phyloP scores from a whole-genome alignment of 92 coral and sea anemone genomes.

The Epizoanthus fatuus region DNA sequence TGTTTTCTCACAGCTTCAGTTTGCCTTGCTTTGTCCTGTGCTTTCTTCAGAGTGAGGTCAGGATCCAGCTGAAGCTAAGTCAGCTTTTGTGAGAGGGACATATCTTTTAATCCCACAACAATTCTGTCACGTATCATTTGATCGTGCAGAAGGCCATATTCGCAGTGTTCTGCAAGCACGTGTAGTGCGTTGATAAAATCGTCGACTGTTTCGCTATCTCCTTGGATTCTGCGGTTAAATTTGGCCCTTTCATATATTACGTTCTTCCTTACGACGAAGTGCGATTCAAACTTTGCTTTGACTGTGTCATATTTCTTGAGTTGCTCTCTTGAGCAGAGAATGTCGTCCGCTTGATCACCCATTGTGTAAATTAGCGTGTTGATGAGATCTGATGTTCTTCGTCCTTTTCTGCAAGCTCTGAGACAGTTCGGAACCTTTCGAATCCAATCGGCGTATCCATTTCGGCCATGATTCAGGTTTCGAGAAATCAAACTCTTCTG shows the following conservation, averaged over 20 bases:
- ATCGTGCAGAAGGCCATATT: conserved; percentile 5
- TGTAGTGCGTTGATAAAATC: neutral
- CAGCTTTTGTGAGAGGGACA: neutral
- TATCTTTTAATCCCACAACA: neutral
- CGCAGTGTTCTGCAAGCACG: conserved; percentile 16
- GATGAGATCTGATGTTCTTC: neutral
- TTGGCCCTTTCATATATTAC: conserved; percentile 25
- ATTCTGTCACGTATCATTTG: conserved; percentile 16
- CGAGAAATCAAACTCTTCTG: no score
- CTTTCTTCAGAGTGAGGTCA: conserved; percentile 14
- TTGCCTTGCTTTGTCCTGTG: conserved; percentile 4
- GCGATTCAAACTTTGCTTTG: neutral
- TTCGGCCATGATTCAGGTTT: no score
- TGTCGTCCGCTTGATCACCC: conserved; percentile 40
- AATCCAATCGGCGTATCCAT: no score
- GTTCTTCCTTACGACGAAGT: neutral
- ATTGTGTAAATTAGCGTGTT: conserved; percentile 24
- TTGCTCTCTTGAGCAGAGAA: neutral
- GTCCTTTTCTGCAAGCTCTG: no score
- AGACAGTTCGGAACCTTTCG: no score
- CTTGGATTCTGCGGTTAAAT: neutral
- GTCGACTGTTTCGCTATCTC: neutral
- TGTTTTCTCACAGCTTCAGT: conserved; percentile 20
- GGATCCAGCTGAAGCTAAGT: conserved; percentile 40
- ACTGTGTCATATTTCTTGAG: neutral